Percentiles rank a stretch among this genome's conserved stretches.
Evolutionary conservation across 2,113 vertebrate species (phyloP).

Genomic region (Sinocyclocheilus anophthalmus): DNA sequence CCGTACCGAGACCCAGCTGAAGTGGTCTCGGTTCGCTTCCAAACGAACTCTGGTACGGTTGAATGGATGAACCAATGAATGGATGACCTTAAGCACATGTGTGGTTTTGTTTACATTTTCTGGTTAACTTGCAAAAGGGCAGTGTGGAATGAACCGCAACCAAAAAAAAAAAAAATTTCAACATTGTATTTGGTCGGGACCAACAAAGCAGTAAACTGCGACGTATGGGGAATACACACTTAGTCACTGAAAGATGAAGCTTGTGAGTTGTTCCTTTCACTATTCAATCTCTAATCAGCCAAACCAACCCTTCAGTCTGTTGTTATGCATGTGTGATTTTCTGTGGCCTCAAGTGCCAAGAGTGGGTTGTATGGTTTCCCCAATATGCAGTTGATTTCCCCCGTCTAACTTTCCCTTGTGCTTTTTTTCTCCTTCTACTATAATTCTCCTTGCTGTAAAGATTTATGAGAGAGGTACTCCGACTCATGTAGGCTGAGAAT

Average conservation of each 20-base stretch:
- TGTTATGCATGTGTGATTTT: conserved; percentile 70
- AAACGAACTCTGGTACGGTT: too few relatives aligned
- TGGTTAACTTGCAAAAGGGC: too few relatives aligned
- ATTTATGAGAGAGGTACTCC: conserved; percentile 63
- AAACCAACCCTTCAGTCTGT: conserved; percentile 40
- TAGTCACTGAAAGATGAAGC: not conserved
- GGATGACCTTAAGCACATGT: too few relatives aligned
- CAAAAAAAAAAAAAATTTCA: too few relatives aligned
- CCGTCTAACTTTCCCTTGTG: not conserved
- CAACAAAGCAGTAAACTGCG: too few relatives aligned
- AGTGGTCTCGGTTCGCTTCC: too few relatives aligned
- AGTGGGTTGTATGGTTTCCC: conserved; percentile 60
- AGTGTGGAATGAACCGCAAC: too few relatives aligned
- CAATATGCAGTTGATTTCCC: conserved; percentile 37
- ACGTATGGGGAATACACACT: too few relatives aligned
- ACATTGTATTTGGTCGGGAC: too few relatives aligned
- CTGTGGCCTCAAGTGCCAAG: conserved; percentile 61
- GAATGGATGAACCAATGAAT: too few relatives aligned
- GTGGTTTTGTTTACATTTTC: too few relatives aligned
- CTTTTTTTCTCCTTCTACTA: conserved; percentile 25
- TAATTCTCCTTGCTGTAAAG: conserved; percentile 64
- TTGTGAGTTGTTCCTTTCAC: not conserved
- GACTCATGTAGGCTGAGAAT: not conserved
- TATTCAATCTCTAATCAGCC: conserved; percentile 14
- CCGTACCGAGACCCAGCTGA: too few relatives aligned